Evolutionary conservation across 2,888 invertebrate genomes (phyloP).

Genomic region (Volucella inflata): DNA sequence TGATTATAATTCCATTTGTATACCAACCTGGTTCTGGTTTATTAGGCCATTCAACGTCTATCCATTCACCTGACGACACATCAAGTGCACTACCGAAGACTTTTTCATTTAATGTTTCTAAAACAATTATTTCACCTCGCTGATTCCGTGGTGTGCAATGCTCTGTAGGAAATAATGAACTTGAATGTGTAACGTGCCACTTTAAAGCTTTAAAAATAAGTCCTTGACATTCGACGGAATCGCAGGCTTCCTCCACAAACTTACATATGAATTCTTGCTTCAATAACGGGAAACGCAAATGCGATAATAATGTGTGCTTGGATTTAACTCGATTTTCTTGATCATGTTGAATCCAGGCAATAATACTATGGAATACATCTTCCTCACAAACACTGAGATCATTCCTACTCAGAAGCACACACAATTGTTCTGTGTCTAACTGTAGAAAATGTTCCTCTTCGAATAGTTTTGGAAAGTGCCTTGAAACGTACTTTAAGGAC

Average conservation of each 20-base stretch:
- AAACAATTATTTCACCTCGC: background rate
- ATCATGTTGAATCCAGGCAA: slow-evolving; percentile 26
- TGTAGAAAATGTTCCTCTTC: background rate
- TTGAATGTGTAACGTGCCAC: slow-evolving; percentile 18
- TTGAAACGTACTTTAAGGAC: background rate
- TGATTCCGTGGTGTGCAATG: slow-evolving; percentile 25
- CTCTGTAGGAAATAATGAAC: background rate
- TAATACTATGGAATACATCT: slow-evolving; percentile 23
- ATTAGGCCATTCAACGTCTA: background rate
- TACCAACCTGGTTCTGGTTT: slow-evolving; percentile 14
- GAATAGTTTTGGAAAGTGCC: background rate
- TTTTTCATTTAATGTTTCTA: background rate
- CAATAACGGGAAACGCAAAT: slow-evolving; percentile 32
- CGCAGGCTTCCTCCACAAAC: background rate
- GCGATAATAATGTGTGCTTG: background rate
- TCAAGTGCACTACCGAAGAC: background rate
- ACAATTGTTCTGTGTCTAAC: background rate
- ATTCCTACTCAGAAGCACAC: background rate
- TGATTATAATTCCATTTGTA: slow-evolving; percentile 5
- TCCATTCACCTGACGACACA: slow-evolving; percentile 1
- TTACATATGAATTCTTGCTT: slow-evolving; percentile 22
- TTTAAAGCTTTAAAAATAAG: slow-evolving; percentile 35
- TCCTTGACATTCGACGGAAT: background rate
- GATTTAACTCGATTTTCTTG: background rate
- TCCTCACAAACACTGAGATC: slow-evolving; percentile 33